These are phyloP conservation scores for Cenopis cana DNA, from an alignment of 2,888 invertebrate species.

Conservation along the genomic window DNA sequence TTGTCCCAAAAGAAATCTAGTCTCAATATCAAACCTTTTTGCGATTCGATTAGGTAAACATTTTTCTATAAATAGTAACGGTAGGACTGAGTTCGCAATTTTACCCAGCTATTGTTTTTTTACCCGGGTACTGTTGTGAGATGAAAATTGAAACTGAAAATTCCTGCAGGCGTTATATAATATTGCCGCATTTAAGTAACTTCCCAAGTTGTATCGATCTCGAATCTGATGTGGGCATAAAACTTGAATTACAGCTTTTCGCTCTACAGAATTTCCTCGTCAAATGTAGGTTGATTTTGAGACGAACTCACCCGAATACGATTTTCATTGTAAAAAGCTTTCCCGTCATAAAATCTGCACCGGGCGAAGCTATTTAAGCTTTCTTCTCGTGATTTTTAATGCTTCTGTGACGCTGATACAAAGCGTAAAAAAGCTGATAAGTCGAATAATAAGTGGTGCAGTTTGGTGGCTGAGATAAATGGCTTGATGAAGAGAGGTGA, in stretches of 20 bases:
- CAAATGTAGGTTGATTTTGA: constrained; percentile 55
- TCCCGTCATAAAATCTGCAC: constrained; percentile 45
- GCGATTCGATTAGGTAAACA: not conserved
- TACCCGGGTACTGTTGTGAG: constrained; percentile 11
- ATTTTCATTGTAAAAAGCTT: constrained; percentile 60
- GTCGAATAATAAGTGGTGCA: not conserved
- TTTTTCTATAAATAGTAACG: not conserved
- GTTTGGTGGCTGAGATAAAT: too few relatives aligned
- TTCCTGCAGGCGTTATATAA: constrained; percentile 69
- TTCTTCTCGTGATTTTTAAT: constrained; percentile 44
- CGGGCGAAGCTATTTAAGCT: constrained; percentile 46
- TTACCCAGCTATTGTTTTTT: constrained; percentile 5
- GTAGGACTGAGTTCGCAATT: not conserved
- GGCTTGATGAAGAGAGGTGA: too few relatives aligned
- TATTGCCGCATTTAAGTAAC: constrained; percentile 60
- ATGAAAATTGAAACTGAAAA: constrained; percentile 15
- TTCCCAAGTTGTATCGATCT: constrained; percentile 16
- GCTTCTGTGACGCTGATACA: constrained; percentile 8
- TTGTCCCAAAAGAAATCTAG: not conserved
- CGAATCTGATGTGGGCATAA: constrained; percentile 12
- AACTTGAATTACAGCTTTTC: constrained; percentile 30
- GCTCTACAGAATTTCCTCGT: constrained; percentile 37
- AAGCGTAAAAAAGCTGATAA: not conserved
- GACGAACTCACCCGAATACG: constrained; percentile 66
- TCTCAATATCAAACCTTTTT: not conserved